Evolutionary conservation across 2,888 invertebrate genomes (phyloP).

Genomic region (Agrochola circellaris): DNA sequence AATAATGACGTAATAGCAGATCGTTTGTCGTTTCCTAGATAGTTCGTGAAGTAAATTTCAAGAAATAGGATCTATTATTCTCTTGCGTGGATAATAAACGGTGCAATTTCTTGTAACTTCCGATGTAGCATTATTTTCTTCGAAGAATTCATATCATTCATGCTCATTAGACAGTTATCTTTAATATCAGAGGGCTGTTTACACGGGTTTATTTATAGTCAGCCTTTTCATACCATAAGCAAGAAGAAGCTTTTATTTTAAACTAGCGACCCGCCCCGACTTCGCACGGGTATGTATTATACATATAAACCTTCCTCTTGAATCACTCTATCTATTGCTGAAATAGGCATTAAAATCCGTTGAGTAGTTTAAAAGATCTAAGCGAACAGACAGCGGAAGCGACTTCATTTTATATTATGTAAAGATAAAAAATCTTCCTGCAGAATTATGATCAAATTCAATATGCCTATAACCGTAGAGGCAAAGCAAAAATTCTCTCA

Average conservation of each 20-base stretch:
- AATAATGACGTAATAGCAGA: not conserved
- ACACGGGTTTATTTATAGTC: not conserved
- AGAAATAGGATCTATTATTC: slow-evolving; percentile 16
- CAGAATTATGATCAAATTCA: not conserved
- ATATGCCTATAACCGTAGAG: no score
- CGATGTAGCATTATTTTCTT: slow-evolving; percentile 20
- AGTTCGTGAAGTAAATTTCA: slow-evolving; percentile 24
- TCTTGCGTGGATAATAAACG: slow-evolving; percentile 5
- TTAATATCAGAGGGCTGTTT: slow-evolving; percentile 26
- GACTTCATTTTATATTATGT: no score
- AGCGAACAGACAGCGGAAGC: no score
- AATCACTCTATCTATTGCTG: no score
- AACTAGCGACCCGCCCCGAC: no score
- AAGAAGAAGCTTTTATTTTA: not conserved
- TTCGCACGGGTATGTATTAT: no score
- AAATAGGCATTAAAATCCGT: no score
- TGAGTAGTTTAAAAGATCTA: no score
- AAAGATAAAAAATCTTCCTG: not conserved
- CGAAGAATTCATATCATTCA: slow-evolving; percentile 22
- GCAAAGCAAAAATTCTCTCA: not conserved
- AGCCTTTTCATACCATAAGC: not conserved
- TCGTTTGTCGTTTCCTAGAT: not conserved
- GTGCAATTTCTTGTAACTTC: slow-evolving; percentile 11
- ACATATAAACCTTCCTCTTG: no score
- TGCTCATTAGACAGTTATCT: slow-evolving; percentile 20